Evolutionary conservation across 2,113 vertebrate species (phyloP).

Genomic region (Erythrolamprus reginae): DNA sequence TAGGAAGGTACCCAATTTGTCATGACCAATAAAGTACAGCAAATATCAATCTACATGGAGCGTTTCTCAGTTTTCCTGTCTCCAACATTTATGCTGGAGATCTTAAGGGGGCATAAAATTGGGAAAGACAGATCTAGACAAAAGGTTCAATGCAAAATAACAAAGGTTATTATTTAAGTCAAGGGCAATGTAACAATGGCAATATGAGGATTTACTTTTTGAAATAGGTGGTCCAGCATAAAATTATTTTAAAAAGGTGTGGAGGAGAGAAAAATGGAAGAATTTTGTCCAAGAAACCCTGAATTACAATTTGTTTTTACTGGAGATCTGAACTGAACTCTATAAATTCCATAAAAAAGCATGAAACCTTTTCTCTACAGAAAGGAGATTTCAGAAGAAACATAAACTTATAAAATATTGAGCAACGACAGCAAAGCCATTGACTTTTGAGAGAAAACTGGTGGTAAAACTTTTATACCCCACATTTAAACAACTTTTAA

Average conservation of each 20-base stretch:
- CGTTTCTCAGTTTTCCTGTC: neutral
- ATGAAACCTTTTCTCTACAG: conserved; percentile 2
- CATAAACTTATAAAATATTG: conserved; percentile 15
- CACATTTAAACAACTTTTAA: conserved; percentile 29
- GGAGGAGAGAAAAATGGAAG: neutral
- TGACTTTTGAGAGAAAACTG: conserved; percentile 14
- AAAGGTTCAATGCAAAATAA: neutral
- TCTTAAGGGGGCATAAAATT: conserved; percentile 12
- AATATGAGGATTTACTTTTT: neutral
- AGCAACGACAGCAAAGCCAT: conserved; percentile 31
- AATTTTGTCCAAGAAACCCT: neutral
- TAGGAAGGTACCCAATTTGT: neutral
- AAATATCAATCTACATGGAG: neutral
- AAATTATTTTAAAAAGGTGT: neutral
- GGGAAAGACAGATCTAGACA: neutral
- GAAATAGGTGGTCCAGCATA: neutral
- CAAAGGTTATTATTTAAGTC: neutral
- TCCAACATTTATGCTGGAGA: conserved; percentile 11
- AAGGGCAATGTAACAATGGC: neutral
- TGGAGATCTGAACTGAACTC: conserved; percentile 1
- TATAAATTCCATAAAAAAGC: conserved; percentile 22
- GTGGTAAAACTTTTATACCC: conserved; percentile 24
- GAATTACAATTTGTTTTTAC: neutral
- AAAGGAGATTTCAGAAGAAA: conserved; percentile 21
- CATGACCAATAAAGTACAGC: neutral